A percentile compares a stretch with the other conserved stretches of the same genome.
Conservation (phyloP, 2,113 vertebrate species). For the Ceuthmochares aereus region DNA sequence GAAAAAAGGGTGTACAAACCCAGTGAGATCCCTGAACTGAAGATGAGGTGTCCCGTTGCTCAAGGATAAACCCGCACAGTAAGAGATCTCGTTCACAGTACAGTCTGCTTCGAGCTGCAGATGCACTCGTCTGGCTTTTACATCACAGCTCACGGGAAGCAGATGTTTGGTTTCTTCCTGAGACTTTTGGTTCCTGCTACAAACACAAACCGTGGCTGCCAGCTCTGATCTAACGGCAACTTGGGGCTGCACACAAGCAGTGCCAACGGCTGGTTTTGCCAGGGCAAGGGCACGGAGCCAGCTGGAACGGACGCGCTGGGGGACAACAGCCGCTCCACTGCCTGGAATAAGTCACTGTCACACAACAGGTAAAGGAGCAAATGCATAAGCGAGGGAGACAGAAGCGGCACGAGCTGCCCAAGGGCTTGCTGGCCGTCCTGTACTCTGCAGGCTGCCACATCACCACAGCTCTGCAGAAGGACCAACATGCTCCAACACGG, state of each 20-base stretch:
- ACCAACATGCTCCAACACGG: neutral
- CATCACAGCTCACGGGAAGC: neutral
- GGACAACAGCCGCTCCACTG: neutral
- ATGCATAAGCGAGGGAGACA: neutral
- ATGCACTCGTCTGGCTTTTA: neutral
- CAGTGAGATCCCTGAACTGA: constrained; percentile 16
- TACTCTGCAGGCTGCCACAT: neutral
- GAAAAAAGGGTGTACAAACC: neutral
- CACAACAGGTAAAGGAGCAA: neutral
- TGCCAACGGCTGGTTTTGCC: neutral
- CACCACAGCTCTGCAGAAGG: neutral
- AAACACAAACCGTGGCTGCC: neutral
- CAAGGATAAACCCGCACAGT: neutral
- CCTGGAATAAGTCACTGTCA: neutral
- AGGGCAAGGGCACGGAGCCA: neutral
- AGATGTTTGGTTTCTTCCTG: constrained; percentile 9
- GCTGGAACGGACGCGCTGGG: neutral
- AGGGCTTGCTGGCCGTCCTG: neutral
- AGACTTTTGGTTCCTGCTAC: constrained; percentile 21
- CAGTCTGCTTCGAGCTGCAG: neutral
- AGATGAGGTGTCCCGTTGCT: neutral
- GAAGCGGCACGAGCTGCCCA: neutral
- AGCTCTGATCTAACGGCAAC: neutral
- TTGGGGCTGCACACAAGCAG: neutral
- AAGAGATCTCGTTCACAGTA: constrained; percentile 16